Conservation (phyloP, 2,888 invertebrate species). For the Alsophila aescularia region DNA sequence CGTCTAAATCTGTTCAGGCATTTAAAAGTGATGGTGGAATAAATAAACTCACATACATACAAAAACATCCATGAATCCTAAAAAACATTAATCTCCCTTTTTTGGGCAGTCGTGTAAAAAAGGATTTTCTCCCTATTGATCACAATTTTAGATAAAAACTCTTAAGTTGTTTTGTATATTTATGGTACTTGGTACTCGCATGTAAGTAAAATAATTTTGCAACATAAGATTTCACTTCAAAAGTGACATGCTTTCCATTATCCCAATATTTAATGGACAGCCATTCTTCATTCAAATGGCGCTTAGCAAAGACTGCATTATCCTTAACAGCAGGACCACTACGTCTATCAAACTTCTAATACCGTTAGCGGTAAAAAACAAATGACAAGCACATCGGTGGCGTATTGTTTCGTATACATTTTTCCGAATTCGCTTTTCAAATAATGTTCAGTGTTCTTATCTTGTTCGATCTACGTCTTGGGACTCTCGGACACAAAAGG, state of each 20-base stretch:
- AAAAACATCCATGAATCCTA: too few species aligned
- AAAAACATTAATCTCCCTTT: too few species aligned
- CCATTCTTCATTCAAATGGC: slow-evolving; percentile 14
- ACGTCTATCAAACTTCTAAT: slow-evolving; percentile 45
- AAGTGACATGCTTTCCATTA: background rate
- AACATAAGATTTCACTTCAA: background rate
- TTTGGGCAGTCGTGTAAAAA: too few species aligned
- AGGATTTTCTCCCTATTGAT: too few species aligned
- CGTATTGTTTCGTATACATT: slow-evolving; percentile 47
- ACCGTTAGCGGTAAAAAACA: slow-evolving; percentile 58
- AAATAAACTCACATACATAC: too few species aligned
- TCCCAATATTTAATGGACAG: background rate
- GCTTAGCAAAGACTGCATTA: slow-evolving; percentile 22
- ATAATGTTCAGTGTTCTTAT: slow-evolving; percentile 61
- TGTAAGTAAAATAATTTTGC: too few species aligned
- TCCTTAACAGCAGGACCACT: slow-evolving; percentile 32
- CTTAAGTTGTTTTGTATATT: too few species aligned
- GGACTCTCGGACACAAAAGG: slow-evolving; percentile 51
- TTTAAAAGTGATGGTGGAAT: too few species aligned
- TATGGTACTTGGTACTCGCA: too few species aligned
- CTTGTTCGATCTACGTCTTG: slow-evolving; percentile 56
- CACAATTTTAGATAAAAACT: too few species aligned
- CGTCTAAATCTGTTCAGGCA: too few species aligned
- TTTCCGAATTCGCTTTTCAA: slow-evolving; percentile 59
- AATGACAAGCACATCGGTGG: slow-evolving; percentile 40